Evolutionary conservation across 2,797 vertebrate species (phyloP).

Genomic region (Gephyroberyx darwinii): DNA sequence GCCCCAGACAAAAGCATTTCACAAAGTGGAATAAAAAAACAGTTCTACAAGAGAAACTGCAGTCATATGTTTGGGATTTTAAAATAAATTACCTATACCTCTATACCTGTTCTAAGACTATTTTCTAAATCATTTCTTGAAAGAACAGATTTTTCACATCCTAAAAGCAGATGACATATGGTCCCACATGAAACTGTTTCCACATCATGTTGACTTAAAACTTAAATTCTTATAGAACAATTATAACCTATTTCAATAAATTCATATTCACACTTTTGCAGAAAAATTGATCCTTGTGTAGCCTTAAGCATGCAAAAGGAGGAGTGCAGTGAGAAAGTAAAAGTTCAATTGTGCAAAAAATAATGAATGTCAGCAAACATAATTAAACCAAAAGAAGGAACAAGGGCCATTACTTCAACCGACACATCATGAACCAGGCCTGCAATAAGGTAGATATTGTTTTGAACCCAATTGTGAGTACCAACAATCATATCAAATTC

Average conservation of each 20-base stretch:
- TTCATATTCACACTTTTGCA: neutral
- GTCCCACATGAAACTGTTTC: neutral
- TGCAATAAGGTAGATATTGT: neutral
- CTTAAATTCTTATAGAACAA: constrained; percentile 5
- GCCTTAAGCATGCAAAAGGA: constrained; percentile 48
- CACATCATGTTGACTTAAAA: neutral
- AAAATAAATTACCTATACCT: neutral
- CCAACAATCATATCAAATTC: constrained; percentile 35
- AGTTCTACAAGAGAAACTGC: constrained; percentile 1
- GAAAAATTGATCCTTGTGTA: neutral
- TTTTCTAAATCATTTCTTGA: neutral
- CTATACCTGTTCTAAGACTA: neutral
- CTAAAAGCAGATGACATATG: neutral
- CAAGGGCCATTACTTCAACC: constrained; percentile 27
- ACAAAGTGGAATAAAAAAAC: neutral
- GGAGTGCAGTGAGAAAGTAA: constrained; percentile 35
- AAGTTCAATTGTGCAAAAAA: constrained; percentile 30
- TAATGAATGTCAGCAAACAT: constrained; percentile 25
- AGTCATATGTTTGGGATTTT: neutral
- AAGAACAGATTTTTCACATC: neutral
- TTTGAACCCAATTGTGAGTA: constrained; percentile 42
- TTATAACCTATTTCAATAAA: neutral
- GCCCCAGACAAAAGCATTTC: neutral
- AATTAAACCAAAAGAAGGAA: constrained; percentile 44
- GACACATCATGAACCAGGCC: constrained; percentile 1